Conservation (phyloP, 2,888 invertebrate genomes). For the Sabellastarte sp. region DNA sequence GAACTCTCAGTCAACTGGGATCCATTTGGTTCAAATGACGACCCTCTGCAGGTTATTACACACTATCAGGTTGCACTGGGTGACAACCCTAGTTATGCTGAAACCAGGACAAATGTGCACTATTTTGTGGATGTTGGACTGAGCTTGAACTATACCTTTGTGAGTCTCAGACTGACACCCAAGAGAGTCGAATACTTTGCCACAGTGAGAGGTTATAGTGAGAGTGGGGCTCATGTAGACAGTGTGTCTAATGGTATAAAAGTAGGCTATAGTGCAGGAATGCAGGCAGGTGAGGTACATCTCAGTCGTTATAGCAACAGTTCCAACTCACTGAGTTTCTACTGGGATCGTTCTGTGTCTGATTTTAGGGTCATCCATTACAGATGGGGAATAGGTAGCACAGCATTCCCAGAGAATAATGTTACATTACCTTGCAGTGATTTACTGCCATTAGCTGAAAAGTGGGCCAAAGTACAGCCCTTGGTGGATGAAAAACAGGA, state of each 20-base stretch:
- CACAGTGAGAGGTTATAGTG: background rate
- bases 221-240: background rate
- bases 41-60: conserved; percentile 19
- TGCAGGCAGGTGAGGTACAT: background rate
- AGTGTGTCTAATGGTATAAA: background rate
- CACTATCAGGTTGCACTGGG: conserved; percentile 24
- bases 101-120: conserved; percentile 18
- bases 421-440: background rate
- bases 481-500: background rate
- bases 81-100: conserved; percentile 10
- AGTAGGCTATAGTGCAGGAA: background rate
- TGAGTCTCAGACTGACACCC: conserved; percentile 13
- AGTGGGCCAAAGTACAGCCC: background rate
- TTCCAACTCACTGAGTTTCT: background rate
- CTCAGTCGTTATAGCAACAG: background rate
- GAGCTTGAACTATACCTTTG: conserved; percentile 16
- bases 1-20: conserved; percentile 30
- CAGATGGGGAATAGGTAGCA: background rate
- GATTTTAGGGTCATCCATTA: background rate
- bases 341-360: background rate
- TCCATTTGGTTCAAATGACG: conserved; percentile 20
- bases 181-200: conserved; percentile 9
- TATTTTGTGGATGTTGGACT: conserved; percentile 19
- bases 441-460: background rate
- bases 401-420: background rate